phyloP scores from a whole-genome alignment of 1,140 invertebrate genomes.

The Drosophila nannoptera region DNA sequence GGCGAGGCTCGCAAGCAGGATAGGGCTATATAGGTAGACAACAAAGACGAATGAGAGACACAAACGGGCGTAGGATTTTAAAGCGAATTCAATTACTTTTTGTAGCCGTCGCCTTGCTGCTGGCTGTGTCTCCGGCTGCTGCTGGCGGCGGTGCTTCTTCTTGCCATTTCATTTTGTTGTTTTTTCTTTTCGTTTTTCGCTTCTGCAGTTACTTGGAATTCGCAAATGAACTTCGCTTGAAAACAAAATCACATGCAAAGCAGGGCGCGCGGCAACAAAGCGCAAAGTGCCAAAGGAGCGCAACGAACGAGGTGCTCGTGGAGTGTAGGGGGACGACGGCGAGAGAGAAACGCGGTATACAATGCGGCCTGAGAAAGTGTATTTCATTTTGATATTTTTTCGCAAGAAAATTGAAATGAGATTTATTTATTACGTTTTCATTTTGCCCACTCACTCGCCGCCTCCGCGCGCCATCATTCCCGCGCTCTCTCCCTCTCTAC shows the following conservation, averaged over 20 bases:
- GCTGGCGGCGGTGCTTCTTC: conserved; percentile 16
- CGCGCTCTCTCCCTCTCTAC: neutral
- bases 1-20: neutral
- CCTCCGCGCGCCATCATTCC: too few relatives aligned
- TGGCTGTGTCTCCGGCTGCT: conserved; percentile 1
- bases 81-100: conserved; percentile 78
- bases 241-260: conserved; percentile 77
- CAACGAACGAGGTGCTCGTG: conserved; percentile 10
- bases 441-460: conserved; percentile 20
- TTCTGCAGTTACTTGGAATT: conserved; percentile 74
- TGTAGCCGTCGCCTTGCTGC: conserved; percentile 47
- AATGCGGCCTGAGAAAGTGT: conserved; percentile 63
- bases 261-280: conserved; percentile 44
- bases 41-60: conserved; percentile 32
- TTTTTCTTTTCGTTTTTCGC: conserved; percentile 29
- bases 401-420: conserved; percentile 75
- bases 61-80: conserved; percentile 61
- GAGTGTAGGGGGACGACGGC: neutral
- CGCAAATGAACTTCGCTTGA: conserved; percentile 76
- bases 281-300: conserved; percentile 61
- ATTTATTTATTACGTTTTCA: conserved; percentile 74
- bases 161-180: conserved; percentile 22
- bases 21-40: conserved; percentile 17
- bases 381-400: conserved; percentile 76
- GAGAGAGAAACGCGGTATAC: neutral